A percentile compares a stretch with the other conserved stretches of the same genome.
These are phyloP conservation scores for Pseudomyrmex sp. DNA, from an alignment of 1,140 invertebrate genomes.

Conservation along the genomic window DNA sequence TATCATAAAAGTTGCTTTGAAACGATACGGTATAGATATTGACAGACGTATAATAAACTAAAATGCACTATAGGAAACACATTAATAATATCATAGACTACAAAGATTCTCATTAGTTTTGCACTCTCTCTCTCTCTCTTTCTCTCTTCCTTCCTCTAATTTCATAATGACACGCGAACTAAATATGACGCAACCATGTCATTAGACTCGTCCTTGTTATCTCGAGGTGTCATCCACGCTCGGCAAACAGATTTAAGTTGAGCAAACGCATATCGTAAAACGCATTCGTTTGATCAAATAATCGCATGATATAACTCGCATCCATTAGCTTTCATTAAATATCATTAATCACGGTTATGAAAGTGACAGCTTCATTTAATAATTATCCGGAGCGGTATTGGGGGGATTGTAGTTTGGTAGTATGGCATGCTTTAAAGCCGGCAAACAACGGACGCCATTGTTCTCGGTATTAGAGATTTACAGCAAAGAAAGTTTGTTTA, in stretches of 20 bases:
- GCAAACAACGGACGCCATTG: slow-evolving; percentile 54
- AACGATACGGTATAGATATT: background rate
- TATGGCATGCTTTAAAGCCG: slow-evolving; percentile 30
- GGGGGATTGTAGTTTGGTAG: slow-evolving; percentile 41
- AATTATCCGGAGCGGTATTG: slow-evolving; percentile 51
- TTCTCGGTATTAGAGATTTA: slow-evolving; percentile 50
- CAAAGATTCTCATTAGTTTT: background rate
- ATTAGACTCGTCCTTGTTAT: slow-evolving; percentile 31
- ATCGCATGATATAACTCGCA: slow-evolving; percentile 40
- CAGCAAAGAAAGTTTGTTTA: slow-evolving; percentile 50
- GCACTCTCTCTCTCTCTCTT: too few species aligned
- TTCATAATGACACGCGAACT: background rate
- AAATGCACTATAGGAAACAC: background rate
- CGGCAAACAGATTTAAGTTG: slow-evolving; percentile 47
- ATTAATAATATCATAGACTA: background rate
- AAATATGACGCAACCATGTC: slow-evolving; percentile 1
- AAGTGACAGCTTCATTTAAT: slow-evolving; percentile 56
- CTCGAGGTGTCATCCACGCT: slow-evolving; percentile 23
- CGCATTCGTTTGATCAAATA: slow-evolving; percentile 50
- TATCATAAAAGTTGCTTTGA: background rate
- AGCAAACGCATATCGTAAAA: slow-evolving; percentile 39
- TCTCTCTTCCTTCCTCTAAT: background rate
- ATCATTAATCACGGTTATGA: slow-evolving; percentile 56
- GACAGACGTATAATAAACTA: background rate
- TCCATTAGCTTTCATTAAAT: slow-evolving; percentile 61